phyloP scores from a whole-genome alignment of 1,140 invertebrate species.

The Thalassaphorura encarpata region DNA sequence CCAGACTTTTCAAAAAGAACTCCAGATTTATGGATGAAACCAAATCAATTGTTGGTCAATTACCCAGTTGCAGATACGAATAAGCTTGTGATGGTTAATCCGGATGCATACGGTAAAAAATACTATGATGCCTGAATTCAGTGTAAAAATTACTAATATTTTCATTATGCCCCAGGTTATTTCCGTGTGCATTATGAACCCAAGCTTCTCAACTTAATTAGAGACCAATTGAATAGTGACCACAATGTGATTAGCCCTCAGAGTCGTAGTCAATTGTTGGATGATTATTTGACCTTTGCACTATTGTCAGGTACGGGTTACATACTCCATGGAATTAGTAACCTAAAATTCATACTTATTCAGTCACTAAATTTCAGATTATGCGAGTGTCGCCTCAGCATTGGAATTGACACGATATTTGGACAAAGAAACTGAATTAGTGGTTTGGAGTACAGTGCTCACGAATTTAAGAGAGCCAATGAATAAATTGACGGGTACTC shows the following conservation, averaged over 20 bases:
- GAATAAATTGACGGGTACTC: background rate
- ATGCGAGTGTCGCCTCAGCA: background rate
- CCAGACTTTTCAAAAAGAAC: slow-evolving; percentile 45
- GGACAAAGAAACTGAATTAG: background rate
- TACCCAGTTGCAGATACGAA: slow-evolving; percentile 23
- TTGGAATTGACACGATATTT: background rate
- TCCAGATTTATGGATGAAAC: slow-evolving; percentile 52
- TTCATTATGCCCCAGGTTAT: background rate
- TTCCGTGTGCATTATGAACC: slow-evolving; percentile 12
- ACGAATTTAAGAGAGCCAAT: background rate
- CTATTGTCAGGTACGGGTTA: too few relatives aligned
- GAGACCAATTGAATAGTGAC: slow-evolving; percentile 10
- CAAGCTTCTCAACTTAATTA: background rate
- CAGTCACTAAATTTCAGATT: background rate
- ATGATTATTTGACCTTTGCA: slow-evolving; percentile 23
- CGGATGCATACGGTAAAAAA: slow-evolving; percentile 12
- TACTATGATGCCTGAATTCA: too few relatives aligned
- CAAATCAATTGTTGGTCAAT: slow-evolving; percentile 41
- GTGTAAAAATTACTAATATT: too few relatives aligned
- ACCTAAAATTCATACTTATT: too few relatives aligned
- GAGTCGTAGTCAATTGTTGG: slow-evolving; percentile 19
- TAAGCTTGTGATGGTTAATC: slow-evolving; percentile 17
- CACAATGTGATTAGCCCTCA: slow-evolving; percentile 9
- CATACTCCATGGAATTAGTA: too few relatives aligned
- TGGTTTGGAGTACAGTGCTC: background rate